These are phyloP conservation scores for Tor tambroides DNA, from an alignment of 2,113 vertebrate species.

Conservation along the genomic window DNA sequence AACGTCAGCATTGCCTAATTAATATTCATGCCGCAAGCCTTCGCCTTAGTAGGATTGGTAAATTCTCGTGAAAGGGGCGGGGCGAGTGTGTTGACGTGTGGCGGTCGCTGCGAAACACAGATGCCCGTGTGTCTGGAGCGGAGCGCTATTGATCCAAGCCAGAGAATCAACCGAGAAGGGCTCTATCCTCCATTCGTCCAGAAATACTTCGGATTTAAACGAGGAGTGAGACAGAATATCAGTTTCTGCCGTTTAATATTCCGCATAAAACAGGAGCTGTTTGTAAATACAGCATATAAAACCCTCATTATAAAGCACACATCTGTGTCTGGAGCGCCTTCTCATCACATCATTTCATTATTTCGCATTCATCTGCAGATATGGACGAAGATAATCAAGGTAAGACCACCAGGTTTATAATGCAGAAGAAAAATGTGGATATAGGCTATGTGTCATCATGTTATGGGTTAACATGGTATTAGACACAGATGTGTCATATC, in stretches of 20 bases:
- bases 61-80: constrained; percentile 35
- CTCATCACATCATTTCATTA: constrained; percentile 35
- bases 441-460: not conserved
- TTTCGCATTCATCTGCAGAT: constrained; percentile 45
- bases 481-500: not conserved
- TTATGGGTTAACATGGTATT: not conserved
- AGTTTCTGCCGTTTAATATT: constrained; percentile 57
- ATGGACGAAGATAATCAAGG: constrained; percentile 79
- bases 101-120: constrained; percentile 47
- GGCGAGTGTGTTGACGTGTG: constrained; percentile 58
- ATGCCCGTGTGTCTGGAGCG: constrained; percentile 59
- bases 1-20: not conserved
- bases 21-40: not conserved
- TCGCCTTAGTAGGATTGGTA: not conserved
- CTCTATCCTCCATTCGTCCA: not conserved
- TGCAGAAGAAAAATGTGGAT: not conserved
- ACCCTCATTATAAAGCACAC: constrained; percentile 50
- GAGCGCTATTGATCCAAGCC: constrained; percentile 16
- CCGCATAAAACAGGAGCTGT: constrained; percentile 54
- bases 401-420: constrained; percentile 53
- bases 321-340: constrained; percentile 61
- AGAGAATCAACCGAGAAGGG: not conserved
- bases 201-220: not conserved
- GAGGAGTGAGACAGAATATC: constrained; percentile 10
- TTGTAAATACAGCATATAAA: constrained; percentile 60